These are phyloP conservation scores for Ichneumoninae sp. DNA, from an alignment of 2,888 invertebrate genomes.

Conservation along the genomic window DNA sequence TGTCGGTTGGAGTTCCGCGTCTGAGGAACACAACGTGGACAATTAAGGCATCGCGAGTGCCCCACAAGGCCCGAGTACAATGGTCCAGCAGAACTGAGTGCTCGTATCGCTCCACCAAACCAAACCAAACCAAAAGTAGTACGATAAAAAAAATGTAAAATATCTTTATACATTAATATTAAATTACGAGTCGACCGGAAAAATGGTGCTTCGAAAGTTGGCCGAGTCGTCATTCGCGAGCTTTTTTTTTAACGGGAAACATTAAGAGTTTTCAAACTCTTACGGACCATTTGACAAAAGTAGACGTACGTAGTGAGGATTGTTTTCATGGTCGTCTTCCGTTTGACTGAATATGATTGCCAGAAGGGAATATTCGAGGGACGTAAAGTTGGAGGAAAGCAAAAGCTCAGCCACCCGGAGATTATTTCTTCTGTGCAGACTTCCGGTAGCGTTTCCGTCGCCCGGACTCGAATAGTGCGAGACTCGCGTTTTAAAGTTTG, in stretches of 20 bases:
- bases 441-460: conserved; percentile 4
- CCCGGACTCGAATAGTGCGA: not conserved
- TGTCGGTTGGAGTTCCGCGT: too few species aligned
- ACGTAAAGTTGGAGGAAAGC: not conserved
- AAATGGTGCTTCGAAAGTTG: not conserved
- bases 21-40: too few species aligned
- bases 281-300: conserved; percentile 1
- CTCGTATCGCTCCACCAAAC: too few species aligned
- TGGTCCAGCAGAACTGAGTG: too few species aligned
- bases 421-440: not conserved
- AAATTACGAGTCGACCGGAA: not conserved
- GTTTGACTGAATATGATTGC: not conserved
- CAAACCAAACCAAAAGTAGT: not conserved
- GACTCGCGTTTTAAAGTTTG: conserved; percentile 4
- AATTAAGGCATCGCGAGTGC: too few species aligned
- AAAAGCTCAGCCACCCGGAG: not conserved
- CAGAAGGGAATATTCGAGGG: not conserved
- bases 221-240: not conserved
- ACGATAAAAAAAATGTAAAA: not conserved
- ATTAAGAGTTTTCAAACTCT: not conserved
- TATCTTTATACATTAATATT: not conserved
- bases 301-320: not conserved
- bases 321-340: not conserved
- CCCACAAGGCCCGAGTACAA: too few species aligned
- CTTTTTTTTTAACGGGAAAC: not conserved